These are phyloP conservation scores for Clarias macrocephalus DNA, from an alignment of 2,113 vertebrate genomes.

Conservation along the genomic window DNA sequence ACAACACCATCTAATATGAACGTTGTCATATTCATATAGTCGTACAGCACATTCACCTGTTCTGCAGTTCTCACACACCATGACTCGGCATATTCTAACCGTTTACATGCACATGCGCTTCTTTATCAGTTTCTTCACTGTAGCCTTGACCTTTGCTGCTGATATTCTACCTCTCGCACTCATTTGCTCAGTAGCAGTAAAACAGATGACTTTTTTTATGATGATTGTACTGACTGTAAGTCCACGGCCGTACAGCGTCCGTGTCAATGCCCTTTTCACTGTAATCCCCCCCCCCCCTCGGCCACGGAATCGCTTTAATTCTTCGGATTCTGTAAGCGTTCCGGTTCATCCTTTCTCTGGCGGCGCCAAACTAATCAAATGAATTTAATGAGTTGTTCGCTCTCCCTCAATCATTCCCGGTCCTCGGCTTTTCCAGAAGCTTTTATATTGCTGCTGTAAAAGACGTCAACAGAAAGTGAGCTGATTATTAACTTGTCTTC, in stretches of 20 bases:
- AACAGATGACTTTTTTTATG: conserved; percentile 2
- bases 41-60: not conserved
- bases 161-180: not conserved
- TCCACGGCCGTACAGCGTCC: not conserved
- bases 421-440: not conserved
- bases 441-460: conserved; percentile 40
- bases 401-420: not conserved
- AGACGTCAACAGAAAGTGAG: conserved; percentile 11
- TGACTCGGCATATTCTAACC: conserved; percentile 25
- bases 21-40: not conserved
- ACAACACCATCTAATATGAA: not conserved
- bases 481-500: conserved; percentile 45
- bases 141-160: conserved; percentile 4
- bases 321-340: not conserved
- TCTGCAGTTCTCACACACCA: not conserved
- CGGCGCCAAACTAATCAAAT: conserved; percentile 12
- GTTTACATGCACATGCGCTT: not conserved
- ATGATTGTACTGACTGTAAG: not conserved
- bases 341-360: conserved; percentile 16
- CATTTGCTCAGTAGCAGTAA: conserved; percentile 10
- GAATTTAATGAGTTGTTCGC: conserved; percentile 15
- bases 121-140: not conserved
- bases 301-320: not conserved
- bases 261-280: conserved; percentile 1
- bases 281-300: too few species aligned